These are phyloP conservation scores for Illadopsis cleaveri DNA, from an alignment of 2,113 vertebrate species.

Conservation along the genomic window DNA sequence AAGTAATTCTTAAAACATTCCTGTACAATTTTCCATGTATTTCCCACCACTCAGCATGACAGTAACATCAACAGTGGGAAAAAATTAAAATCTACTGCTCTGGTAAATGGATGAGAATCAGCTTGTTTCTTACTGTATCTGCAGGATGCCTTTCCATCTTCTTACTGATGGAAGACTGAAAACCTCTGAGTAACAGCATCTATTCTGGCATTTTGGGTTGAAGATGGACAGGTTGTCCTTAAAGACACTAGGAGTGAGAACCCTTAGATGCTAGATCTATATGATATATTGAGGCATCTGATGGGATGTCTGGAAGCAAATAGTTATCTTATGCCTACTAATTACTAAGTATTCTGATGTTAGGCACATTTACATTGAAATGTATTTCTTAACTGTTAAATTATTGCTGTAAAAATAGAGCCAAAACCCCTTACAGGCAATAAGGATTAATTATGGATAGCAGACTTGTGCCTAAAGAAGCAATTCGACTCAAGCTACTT, in stretches of 20 bases:
- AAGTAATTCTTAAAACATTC: not conserved
- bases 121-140: not conserved
- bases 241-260: not conserved
- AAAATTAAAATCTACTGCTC: not conserved
- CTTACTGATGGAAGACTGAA: not conserved
- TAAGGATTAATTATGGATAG: not conserved
- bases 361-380: not conserved
- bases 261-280: not conserved
- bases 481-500: not conserved
- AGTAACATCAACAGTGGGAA: not conserved
- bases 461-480: not conserved
- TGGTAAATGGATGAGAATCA: not conserved
- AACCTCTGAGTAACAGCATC: not conserved
- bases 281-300: not conserved
- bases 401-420: not conserved
- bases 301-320: not conserved
- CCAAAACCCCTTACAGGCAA: rapidly evolving
- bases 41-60: not conserved
- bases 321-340: not conserved
- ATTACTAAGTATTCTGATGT: not conserved
- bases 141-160: not conserved
- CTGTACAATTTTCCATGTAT: not conserved
- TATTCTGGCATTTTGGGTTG: not conserved
- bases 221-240: not conserved
- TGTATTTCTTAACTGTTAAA: not conserved